Evolutionary conservation across 2,113 vertebrate genomes (phyloP).

Genomic region (Heteronetta atricapilla): DNA sequence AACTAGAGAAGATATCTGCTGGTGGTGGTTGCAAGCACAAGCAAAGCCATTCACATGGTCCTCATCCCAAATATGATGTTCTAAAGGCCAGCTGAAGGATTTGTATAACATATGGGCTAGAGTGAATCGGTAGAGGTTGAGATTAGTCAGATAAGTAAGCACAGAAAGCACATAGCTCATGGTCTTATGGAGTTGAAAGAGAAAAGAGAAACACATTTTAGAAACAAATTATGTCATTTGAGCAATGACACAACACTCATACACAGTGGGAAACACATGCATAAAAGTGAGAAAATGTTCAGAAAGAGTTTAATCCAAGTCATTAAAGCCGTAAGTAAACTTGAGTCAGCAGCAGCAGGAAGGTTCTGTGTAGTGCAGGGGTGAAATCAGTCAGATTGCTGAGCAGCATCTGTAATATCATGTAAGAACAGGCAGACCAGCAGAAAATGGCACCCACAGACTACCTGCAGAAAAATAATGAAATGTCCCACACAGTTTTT

Average conservation of each 20-base stretch:
- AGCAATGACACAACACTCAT: not conserved
- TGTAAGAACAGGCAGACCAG: not conserved
- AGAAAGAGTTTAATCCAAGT: not conserved
- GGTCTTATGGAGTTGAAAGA: not conserved
- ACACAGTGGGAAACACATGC: not conserved
- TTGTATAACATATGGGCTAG: not conserved
- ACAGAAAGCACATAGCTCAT: not conserved
- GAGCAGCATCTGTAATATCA: not conserved
- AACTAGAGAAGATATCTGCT: not conserved
- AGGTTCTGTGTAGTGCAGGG: not conserved
- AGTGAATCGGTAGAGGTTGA: not conserved
- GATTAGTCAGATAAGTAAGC: not conserved
- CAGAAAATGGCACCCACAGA: not conserved
- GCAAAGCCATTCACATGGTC: not conserved
- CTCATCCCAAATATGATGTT: not conserved
- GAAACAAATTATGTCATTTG: not conserved
- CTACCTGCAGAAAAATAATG: not conserved
- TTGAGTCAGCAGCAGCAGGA: not conserved
- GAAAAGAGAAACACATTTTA: not conserved
- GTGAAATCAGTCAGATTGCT: not conserved
- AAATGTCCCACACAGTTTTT: not conserved
- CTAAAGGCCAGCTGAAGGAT: not conserved
- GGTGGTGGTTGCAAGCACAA: not conserved
- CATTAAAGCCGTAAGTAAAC: not conserved
- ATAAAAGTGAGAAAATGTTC: not conserved